Evolutionary conservation across 2,888 invertebrate species (phyloP), one percentile per base, ranked within the genome.

Genomic region (Platycheirus albimanus): DNA sequence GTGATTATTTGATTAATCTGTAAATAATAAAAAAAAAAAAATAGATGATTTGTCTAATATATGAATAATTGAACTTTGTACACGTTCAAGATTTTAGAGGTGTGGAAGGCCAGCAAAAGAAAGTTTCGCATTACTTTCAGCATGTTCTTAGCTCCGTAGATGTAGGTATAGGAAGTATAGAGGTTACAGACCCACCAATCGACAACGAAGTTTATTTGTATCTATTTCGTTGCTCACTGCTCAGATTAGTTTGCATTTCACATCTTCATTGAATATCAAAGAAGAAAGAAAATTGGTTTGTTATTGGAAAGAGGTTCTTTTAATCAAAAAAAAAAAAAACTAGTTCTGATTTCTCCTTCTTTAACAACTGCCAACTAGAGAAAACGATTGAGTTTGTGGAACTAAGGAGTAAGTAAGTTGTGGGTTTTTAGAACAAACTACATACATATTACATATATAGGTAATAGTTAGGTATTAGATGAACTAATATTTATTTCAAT

Each of bases 91-190:
- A 17, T 38, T 24, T 7, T 24, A 0, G 43, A 30, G 1, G 10
- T 30, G 45, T 33, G n/a, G 41, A 38, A 20, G 52, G 47, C n/a
- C 3, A 24, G n/a, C 54, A 56, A 58, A 61, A 81, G 81, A 81
- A 81, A 81, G 81, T 81, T 81, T 81, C 56, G 76, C 76, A 71
- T 47, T 74, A 24, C 33, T 45, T 58, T 76, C 43, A 43, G 70
- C 45, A 28, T 61, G 30, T 41, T 58, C 11, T 15, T 43, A 7
- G 17, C 15, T 11, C 43, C 15, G 17, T 30, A n/a, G 13, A 20
- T 36, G 20, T 20, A 3, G 10, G 13, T 11, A 24, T 24, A 43
- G 7, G 52, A 67, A 7, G 15, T 28, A n/a, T 19, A 19, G 66
- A 75, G 75, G 58, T 80, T 80, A 64, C 45, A 63, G 36, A 54